Percentiles rank a stretch among this genome's conserved stretches.
Conservation (phyloP, 1,140 invertebrate species). For the Plodia interpunctella region DNA sequence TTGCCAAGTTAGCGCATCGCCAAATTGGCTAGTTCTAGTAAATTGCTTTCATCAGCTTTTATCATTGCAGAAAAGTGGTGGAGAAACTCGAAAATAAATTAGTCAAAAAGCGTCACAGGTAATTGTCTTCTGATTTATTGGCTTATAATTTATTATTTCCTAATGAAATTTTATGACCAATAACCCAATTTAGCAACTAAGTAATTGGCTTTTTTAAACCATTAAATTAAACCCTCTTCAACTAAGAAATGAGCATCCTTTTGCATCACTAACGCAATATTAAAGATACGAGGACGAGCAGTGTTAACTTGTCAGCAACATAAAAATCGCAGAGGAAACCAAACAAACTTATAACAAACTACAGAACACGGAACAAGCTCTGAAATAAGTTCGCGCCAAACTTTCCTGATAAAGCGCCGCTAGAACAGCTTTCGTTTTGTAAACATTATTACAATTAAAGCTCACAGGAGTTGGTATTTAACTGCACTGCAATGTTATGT, state of each 20-base stretch:
- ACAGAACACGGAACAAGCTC: conserved; percentile 37
- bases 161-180: no score
- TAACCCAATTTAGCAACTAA: no score
- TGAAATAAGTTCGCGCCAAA: conserved; percentile 31
- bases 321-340: not conserved
- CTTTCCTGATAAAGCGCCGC: not conserved
- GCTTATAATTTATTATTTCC: no score
- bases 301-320: not conserved
- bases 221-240: no score
- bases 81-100: no score
- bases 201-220: no score
- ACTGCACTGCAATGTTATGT: conserved; percentile 11
- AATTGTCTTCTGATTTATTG: no score
- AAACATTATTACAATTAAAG: conserved; percentile 5
- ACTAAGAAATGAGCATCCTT: no score
- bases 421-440: not conserved
- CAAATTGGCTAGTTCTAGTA: conserved; percentile 31
- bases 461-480: conserved; percentile 15
- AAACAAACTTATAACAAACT: conserved; percentile 32
- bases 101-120: no score
- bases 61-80: not conserved
- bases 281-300: no score
- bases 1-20: conserved; percentile 55
- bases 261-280: no score
- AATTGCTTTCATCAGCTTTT: conserved; percentile 12